Percentiles rank a stretch among this genome's conserved stretches.
Evolutionary conservation across 1,140 invertebrate species (phyloP).

Genomic region (Ceratitis capitata): DNA sequence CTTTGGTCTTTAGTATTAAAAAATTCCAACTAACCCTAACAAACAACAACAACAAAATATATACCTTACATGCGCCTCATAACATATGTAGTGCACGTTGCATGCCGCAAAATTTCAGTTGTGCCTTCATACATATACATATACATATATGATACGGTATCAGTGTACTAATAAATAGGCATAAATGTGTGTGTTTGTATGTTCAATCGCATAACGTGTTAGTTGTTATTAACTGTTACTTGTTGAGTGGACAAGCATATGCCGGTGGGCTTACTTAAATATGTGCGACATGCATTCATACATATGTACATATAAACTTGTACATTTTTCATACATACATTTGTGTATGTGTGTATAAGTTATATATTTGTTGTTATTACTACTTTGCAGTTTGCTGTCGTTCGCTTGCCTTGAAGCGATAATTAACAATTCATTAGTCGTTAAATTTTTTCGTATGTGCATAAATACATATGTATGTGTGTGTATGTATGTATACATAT

Average conservation of each 20-base stretch:
- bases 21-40: neutral
- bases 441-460: neutral
- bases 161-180: neutral
- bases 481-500: too few relatives aligned
- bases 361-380: slow-evolving; percentile 7
- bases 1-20: neutral
- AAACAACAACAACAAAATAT: neutral
- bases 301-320: neutral
- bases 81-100: neutral
- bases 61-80: neutral
- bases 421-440: slow-evolving; percentile 33
- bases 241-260: neutral
- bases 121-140: neutral
- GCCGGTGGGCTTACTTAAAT: too few relatives aligned
- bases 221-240: slow-evolving; percentile 1
- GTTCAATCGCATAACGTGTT: neutral
- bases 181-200: neutral
- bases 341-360: neutral
- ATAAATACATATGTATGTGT: neutral
- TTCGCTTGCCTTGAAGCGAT: slow-evolving; percentile 14
- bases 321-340: neutral
- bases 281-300: neutral
- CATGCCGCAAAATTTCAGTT: slow-evolving; percentile 4
- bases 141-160: neutral
- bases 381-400: neutral